Evolutionary conservation across 2,797 vertebrate genomes (phyloP), one percentile per base, ranked within the genome.

Genomic region (Phoxinus dragarum): DNA sequence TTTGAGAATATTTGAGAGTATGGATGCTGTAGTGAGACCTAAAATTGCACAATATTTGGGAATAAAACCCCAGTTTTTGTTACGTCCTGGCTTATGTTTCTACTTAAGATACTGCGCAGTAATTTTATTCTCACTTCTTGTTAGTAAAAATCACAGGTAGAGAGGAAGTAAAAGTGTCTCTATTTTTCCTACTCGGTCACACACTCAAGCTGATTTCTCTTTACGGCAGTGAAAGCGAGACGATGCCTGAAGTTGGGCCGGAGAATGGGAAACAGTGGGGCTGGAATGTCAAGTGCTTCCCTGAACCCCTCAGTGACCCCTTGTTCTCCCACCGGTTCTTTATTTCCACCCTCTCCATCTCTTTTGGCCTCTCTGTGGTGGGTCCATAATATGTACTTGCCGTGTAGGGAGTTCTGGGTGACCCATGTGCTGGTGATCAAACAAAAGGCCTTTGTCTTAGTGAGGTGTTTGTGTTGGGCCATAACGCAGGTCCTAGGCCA

Each of bases 361-460:
- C 42, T 77, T 44, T 69, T 75, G 17, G 5, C 78, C 49, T 80
- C 69, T 71, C 38, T 78, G 84, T 86, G 85, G 88, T 84, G 47
- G 82, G 88, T 82, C 80, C 85, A 80, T 82, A 84, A 80, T 82
- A 84, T 86, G 73, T 54, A 59, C 16, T 77, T 80, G 59, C 27
- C 6, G 16, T 78, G 66, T 54, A 40, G 75, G 72, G 74, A 49
- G 42, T 75, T 87, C 47, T 76, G 83, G 34, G 54, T 68, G 38
- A 79, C 49, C 80, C 71, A 47, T 38, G 85, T 72, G 3, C 87
- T 90, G 89, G 91, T 92, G 91, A 80, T 88, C 71, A 81, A 83
- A 94, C 91, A 94, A 93, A 92, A 90, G 85, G 61, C 88, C 90
- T 91, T 93, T 94, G 93, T 90, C 42, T 79, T 56, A 90, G 34